These are phyloP conservation scores for Eulemur macaco DNA, from an alignment of 2,113 vertebrate species.

Conservation along the genomic window DNA sequence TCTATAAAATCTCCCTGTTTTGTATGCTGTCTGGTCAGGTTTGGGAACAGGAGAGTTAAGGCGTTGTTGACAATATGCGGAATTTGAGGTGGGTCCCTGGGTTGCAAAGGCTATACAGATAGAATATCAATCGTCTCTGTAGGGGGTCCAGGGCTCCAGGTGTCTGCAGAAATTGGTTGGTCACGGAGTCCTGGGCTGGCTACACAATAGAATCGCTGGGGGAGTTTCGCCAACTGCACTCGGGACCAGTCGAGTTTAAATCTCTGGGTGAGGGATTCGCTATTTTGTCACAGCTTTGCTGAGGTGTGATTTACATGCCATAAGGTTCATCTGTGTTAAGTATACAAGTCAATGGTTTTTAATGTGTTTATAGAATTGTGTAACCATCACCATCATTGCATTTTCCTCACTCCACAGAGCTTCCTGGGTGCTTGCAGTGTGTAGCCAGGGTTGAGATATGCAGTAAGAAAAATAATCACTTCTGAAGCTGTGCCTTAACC, in stretches of 20 bases:
- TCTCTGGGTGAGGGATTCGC: background rate
- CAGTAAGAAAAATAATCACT: background rate
- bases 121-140: background rate
- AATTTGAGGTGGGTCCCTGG: background rate
- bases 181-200: background rate
- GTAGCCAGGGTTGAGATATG: background rate
- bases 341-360: background rate
- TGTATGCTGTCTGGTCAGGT: background rate
- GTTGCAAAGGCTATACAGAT: background rate
- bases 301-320: background rate
- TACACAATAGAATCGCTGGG: background rate
- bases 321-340: background rate
- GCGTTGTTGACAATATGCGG: rapidly evolving
- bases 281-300: background rate
- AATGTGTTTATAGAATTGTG: too few relatives aligned
- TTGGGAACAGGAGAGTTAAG: background rate
- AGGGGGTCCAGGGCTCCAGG: rapidly evolving
- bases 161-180: background rate
- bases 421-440: background rate
- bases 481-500: background rate
- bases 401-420: background rate
- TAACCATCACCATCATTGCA: background rate
- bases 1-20: background rate
- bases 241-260: background rate
- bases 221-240: rapidly evolving